Base-by-base conservation (phyloP, 2,113 vertebrate species). In the Calyptommatus sinebrachiatus region DNA sequence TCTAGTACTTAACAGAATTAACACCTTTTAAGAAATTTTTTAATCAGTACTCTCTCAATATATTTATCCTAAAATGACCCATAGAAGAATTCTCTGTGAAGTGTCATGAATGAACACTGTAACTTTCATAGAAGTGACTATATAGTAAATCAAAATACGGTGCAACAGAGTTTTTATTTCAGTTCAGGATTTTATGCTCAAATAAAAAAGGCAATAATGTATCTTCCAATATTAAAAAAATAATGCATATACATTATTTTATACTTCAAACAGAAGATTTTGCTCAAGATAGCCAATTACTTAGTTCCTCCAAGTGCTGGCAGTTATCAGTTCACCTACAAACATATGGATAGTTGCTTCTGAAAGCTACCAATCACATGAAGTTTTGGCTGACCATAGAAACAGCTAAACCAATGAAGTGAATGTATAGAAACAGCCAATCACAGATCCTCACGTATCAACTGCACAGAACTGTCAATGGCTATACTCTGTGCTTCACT, bases 351-450 rank as follows among this genome's bases (percentile, higher is more conserved):
- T 83, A 45, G 82, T 88, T 85, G 80, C 61, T 89, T 61, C 0
- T 73, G 0, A 53, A 87, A 79, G 2, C 29, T 79, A 87, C 92
- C 93, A 94, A 93, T 92, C 81, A 81, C 83, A 46, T 2, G 0
- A 75, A 35, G 71, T 83, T 48, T 57, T 79, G 70, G 65, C 76
- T 48, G 84, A 69, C 79, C 92, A 91, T 90, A 83, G 92, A 93
- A 95, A 95, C 92, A 92, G 82, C n/a, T 73, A 1, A 22, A 73
- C 93, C 95, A 95, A 94, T 91, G 77, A 82, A 20, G 41, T 8
- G 53, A 74, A 71, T 75, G 80, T 61, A 67, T 21, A 68, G 79
- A 90, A 93, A 62, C 83, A 83, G 90, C 90, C 87, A 89, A 92
- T 92, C 86, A 77, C 73, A 70, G 61, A 71, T 69, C 85, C 80